Percentiles rank a stretch among this genome's conserved stretches.
Conservation (phyloP, 2,113 vertebrate genomes). For the Sapajus apella region DNA sequence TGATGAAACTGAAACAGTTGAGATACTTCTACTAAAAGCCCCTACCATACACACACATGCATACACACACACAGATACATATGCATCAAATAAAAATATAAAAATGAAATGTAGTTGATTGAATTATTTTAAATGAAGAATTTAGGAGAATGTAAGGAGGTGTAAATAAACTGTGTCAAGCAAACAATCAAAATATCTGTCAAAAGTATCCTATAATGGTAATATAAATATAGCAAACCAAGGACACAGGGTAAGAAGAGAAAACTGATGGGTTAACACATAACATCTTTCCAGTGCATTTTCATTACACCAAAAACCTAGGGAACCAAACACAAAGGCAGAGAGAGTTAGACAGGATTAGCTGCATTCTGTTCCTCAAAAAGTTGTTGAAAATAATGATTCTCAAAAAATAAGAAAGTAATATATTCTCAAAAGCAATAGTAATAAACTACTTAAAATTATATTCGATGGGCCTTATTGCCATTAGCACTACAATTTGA, state of each 20-base stretch:
- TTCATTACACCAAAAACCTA: slow-evolving; percentile 71
- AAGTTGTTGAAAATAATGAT: slow-evolving; percentile 50
- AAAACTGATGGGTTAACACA: neutral
- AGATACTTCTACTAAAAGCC: neutral
- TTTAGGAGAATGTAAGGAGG: neutral
- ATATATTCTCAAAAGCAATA: slow-evolving; percentile 31
- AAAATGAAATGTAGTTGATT: neutral
- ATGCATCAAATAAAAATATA: neutral
- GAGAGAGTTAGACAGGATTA: slow-evolving; percentile 75
- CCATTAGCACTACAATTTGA: too few relatives aligned
- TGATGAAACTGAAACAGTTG: neutral
- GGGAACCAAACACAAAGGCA: slow-evolving; percentile 56
- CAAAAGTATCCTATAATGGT: neutral
- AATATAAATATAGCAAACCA: too few relatives aligned
- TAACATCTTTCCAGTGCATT: neutral
- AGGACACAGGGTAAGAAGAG: neutral
- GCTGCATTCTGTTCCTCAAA: neutral
- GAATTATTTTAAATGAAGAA: neutral
- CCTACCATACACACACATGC: neutral
- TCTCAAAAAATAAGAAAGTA: neutral
- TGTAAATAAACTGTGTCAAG: neutral
- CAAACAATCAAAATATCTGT: neutral
- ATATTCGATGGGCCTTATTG: too few relatives aligned
- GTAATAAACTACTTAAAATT: neutral
- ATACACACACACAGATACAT: too few relatives aligned